phyloP scores from a whole-genome alignment of 1,140 invertebrate genomes.

The Hermetia illucens region DNA sequence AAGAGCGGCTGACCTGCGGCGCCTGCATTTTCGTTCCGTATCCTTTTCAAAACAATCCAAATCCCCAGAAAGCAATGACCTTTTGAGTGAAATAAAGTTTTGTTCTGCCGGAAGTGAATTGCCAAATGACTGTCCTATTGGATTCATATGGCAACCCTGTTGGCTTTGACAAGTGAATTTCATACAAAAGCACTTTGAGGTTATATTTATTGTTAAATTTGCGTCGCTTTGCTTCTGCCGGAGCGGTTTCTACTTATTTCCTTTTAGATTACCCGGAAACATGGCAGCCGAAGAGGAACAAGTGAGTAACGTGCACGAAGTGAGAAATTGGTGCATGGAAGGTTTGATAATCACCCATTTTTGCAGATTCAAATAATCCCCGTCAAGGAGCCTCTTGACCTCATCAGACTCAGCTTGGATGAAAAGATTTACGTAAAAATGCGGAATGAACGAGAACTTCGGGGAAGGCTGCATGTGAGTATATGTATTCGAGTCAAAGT shows the following conservation, averaged over 20 bases:
- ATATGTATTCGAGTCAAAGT: too few species aligned
- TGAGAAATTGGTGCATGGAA: background rate
- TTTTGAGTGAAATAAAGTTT: too few species aligned
- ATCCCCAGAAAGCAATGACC: too few species aligned
- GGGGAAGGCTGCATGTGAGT: constrained; percentile 84
- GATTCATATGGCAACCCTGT: too few species aligned
- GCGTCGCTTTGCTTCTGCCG: too few species aligned
- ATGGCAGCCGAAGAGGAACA: constrained; percentile 28
- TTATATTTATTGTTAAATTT: too few species aligned
- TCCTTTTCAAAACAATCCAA: constrained; percentile 28
- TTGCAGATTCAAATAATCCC: constrained; percentile 61
- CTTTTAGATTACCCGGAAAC: constrained; percentile 2
- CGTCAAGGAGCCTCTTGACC: constrained; percentile 93
- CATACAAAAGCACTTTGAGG: too few species aligned
- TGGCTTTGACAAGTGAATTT: too few species aligned
- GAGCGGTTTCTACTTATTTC: too few species aligned
- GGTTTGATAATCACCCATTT: constrained; percentile 8
- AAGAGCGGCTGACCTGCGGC: constrained; percentile 20
- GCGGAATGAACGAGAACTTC: constrained; percentile 90
- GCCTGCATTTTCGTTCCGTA: constrained; percentile 36
- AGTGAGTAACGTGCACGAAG: constrained; percentile 10
- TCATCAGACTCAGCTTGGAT: constrained; percentile 90
- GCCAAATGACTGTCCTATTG: too few species aligned
- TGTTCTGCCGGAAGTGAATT: too few species aligned
- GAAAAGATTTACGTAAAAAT: constrained; percentile 98